Base-by-base conservation (phyloP, 1,140 invertebrate species). In the Himalopsyche phryganea region DNA sequence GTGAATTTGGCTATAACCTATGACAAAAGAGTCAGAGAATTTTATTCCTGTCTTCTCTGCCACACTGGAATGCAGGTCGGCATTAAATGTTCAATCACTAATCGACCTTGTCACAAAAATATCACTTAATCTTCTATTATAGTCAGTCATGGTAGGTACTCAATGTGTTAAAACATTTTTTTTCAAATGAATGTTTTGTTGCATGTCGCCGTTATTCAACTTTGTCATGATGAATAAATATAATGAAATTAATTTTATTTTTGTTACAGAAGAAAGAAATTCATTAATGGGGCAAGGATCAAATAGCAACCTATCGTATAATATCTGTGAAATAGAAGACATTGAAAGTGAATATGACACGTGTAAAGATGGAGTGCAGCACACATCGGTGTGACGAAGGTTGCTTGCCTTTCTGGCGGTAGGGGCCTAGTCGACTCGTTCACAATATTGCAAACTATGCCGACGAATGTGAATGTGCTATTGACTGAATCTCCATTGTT, bases 271-370 rank as follows among this genome's bases (percentile, higher is more conserved):
- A 67, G 89, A 91, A 72, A 79, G 86, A 53, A 84, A 88, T 72
- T 90, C 88, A 58, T 80, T 90, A 33, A 81, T 82, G 47, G 81
- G 80, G 48, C 80, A 80, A 41, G 86, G 82, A 40, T 86, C 85
- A 4, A 88, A 88, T 69, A 94, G 91, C 74, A 90, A 93, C 72
- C 80, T 93, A 47, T 93, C 91, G 15, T 85, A 90, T 17, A 86
- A 89, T 75, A 80, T 95, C 23, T 95, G 92, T 80, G 92, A 94
- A 80, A 93, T 95, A 68, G 92, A 94, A 75, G 92, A 94, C 75
- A 90, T 88, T n/a, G 90, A 92, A 69, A 84, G 81, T 66, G 87
- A 89, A 68, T 59, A 64, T 50, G 65, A 66, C 13, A 48, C 57
- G 46, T 54, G 38, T 15, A 56, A 52, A 49, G 17, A 50, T 46